Evolutionary conservation across 2,113 vertebrate genomes (phyloP).

Genomic region (Megaleporinus macrocephalus): DNA sequence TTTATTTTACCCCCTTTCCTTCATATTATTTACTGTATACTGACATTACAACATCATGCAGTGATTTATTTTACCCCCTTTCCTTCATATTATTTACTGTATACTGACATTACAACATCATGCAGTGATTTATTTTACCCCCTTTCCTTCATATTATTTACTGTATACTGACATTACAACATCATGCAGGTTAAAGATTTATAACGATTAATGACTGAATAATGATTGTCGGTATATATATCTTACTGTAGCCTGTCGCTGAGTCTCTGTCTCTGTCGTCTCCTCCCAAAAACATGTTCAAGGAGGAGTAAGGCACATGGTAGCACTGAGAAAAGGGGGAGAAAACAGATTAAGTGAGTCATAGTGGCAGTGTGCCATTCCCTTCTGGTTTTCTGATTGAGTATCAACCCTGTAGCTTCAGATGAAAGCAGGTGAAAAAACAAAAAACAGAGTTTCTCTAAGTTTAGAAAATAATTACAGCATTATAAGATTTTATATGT

Average conservation of each 20-base stretch:
- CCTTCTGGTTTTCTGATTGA: neutral
- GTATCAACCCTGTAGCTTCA: too few relatives aligned
- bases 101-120: neutral
- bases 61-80: too few relatives aligned
- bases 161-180: neutral
- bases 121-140: too few relatives aligned
- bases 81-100: too few relatives aligned
- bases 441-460: too few relatives aligned
- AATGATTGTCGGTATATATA: neutral
- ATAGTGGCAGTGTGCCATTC: neutral
- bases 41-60: too few relatives aligned
- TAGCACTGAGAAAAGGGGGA: constrained; percentile 62
- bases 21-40: too few relatives aligned
- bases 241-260: constrained; percentile 76
- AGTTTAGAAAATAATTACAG: too few relatives aligned
- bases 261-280: constrained; percentile 70
- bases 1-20: too few relatives aligned
- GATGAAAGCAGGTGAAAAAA: too few relatives aligned
- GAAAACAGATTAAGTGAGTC: neutral
- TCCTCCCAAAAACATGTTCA: constrained; percentile 79
- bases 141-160: too few relatives aligned
- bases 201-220: neutral
- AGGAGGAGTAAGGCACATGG: constrained; percentile 71
- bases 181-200: neutral
- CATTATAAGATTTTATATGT: too few relatives aligned